Evolutionary conservation across 2,888 invertebrate genomes (phyloP).

Genomic region (Lasioglossum marginatum): DNA sequence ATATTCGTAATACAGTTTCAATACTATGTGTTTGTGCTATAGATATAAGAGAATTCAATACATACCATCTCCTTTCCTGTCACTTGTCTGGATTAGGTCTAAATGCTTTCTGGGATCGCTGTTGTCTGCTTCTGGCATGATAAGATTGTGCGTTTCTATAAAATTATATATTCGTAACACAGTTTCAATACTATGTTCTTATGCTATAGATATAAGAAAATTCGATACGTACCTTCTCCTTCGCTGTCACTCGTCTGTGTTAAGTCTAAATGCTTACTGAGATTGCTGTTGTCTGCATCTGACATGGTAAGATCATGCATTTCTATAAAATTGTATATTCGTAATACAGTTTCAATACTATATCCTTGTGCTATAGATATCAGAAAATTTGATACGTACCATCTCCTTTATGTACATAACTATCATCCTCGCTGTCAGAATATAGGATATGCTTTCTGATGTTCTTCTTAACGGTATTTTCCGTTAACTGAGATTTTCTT

Average conservation of each 20-base stretch:
- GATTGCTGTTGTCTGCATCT: too few species aligned
- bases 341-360: not conserved
- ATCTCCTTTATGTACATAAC: not conserved
- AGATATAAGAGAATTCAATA: not conserved
- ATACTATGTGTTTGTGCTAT: too few species aligned
- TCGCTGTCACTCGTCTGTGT: not conserved
- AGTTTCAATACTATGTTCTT: too few species aligned
- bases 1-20: not conserved
- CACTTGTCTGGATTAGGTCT: too few species aligned
- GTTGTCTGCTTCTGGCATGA: too few species aligned
- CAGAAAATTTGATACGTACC: not conserved
- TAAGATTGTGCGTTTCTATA: not conserved
- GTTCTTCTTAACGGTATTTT: slow-evolving; percentile 4
- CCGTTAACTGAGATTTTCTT: not conserved
- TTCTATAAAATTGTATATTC: not conserved
- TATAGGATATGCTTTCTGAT: slow-evolving; percentile 15
- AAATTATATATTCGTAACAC: not conserved
- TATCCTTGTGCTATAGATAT: not conserved
- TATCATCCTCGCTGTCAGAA: slow-evolving; percentile 8
- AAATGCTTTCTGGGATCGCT: too few species aligned
- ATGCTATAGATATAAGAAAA: not conserved
- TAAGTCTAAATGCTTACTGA: too few species aligned
- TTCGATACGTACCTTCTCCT: not conserved
- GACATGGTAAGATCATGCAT: too few species aligned
- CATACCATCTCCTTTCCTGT: not conserved